Conservation (phyloP, 2,888 invertebrate species). For the Heliconius hortense region DNA sequence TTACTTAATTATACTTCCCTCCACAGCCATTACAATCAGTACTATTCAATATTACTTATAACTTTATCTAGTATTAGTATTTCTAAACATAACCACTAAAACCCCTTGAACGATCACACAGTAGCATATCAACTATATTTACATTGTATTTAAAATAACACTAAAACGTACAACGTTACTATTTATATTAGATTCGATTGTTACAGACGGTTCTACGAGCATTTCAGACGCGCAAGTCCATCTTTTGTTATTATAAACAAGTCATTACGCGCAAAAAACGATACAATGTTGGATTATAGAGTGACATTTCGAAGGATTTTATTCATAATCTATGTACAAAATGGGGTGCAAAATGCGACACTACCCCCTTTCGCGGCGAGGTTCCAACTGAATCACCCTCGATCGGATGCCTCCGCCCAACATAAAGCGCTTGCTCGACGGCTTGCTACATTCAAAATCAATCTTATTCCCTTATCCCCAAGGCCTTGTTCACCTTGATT, state of each 20-base stretch:
- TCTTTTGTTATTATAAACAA: conserved; percentile 40
- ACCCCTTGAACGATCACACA: conserved; percentile 45
- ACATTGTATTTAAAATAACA: conserved; percentile 44
- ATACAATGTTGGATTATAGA: conserved; percentile 46
- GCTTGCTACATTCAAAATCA: conserved; percentile 48
- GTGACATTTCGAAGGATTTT: conserved; percentile 72
- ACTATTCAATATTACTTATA: conserved; percentile 65
- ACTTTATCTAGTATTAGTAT: conserved; percentile 57
- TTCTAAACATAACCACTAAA: conserved; percentile 45
- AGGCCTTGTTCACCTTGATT: conserved; percentile 53
- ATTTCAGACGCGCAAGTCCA: conserved; percentile 41
- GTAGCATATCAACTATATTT: conserved; percentile 44
- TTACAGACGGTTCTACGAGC: conserved; percentile 60
- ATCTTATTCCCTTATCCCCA: conserved; percentile 48
- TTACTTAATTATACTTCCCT: conserved; percentile 74
- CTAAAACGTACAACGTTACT: conserved; percentile 61
- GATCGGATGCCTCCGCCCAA: conserved; percentile 80
- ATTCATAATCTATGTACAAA: conserved; percentile 67
- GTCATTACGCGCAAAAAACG: conserved; percentile 33
- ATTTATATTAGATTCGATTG: conserved; percentile 59
- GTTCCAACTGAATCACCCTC: conserved; percentile 79
- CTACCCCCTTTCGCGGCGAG: conserved; percentile 73
- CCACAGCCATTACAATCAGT: conserved; percentile 75
- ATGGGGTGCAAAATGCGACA: conserved; percentile 64
- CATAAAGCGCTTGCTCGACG: conserved; percentile 78